These are phyloP conservation scores for Cheilinus undulatus DNA, from an alignment of 2,113 vertebrate genomes.

Conservation along the genomic window DNA sequence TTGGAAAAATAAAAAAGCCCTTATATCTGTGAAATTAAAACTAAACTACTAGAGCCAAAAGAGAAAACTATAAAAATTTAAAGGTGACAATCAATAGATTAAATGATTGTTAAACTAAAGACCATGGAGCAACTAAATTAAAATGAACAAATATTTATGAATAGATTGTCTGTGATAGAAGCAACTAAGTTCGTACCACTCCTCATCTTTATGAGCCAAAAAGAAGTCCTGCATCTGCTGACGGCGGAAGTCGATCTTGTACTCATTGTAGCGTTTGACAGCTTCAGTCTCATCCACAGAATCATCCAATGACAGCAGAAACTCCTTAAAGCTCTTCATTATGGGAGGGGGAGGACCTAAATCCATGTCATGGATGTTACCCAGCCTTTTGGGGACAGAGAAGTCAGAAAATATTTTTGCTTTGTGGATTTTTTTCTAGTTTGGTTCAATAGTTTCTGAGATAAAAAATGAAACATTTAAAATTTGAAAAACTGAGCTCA, in stretches of 20 bases:
- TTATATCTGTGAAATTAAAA: not conserved
- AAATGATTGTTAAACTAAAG: not conserved
- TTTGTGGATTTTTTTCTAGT: too few relatives aligned
- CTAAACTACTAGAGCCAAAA: conserved; percentile 7
- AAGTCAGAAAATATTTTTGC: not conserved
- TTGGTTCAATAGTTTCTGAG: too few relatives aligned
- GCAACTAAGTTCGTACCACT: conserved; percentile 87
- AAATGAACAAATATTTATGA: conserved; percentile 14
- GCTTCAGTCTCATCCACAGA: conserved; percentile 94
- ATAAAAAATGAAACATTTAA: not conserved
- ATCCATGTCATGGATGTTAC: conserved; percentile 92
- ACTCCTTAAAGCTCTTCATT: conserved; percentile 95
- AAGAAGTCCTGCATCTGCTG: conserved; percentile 98
- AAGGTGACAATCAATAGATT: not conserved
- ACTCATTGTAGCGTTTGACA: conserved; percentile 93
- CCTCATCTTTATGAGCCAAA: conserved; percentile 94
- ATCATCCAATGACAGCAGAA: conserved; percentile 91
- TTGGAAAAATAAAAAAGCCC: not conserved
- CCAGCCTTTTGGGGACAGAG: conserved; percentile 80
- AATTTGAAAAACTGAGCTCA: not conserved
- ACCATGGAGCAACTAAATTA: not conserved
- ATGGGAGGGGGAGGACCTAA: conserved; percentile 88
- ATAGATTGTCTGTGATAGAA: not conserved
- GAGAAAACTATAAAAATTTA: not conserved
- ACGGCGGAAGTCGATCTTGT: conserved; percentile 92